Conservation (phyloP, 2,113 vertebrate genomes). For the Dromaius novaehollandiae region DNA sequence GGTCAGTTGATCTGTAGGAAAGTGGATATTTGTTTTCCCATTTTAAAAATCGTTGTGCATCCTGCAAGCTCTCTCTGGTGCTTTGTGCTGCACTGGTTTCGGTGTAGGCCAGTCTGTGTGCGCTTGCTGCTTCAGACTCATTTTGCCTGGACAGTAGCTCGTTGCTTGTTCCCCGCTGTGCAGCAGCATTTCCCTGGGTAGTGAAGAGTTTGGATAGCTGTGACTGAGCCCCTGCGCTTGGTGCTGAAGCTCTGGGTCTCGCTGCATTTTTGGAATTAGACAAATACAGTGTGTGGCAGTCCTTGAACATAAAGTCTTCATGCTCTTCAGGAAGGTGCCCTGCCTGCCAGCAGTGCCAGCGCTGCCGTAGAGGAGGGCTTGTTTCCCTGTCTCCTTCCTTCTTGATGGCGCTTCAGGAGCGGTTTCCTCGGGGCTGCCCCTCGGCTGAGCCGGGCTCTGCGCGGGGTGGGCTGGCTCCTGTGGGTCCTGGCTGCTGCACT, state of each 20-base stretch:
- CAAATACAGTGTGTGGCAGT: not conserved
- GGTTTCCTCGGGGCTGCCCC: not conserved
- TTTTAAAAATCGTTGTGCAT: not conserved
- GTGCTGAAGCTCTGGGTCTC: not conserved
- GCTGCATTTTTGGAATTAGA: not conserved
- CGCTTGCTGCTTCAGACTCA: not conserved
- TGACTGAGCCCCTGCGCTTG: not conserved
- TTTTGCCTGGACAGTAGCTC: not conserved
- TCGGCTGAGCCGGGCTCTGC: not conserved
- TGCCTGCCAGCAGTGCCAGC: not conserved
- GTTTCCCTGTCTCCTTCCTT: not conserved
- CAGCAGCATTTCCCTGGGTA: fast-evolving
- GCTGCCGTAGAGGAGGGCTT: not conserved
- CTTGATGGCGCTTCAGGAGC: not conserved
- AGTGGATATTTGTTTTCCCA: not conserved
- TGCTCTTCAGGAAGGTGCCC: not conserved
- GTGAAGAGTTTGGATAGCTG: not conserved
- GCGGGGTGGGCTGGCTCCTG: not conserved
- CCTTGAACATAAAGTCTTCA: fast-evolving
- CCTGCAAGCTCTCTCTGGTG: not conserved
- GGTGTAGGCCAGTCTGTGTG: fast-evolving
- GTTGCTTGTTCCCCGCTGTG: fast-evolving
- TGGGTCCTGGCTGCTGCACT: not conserved
- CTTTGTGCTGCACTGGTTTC: not conserved
- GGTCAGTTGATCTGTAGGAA: not conserved